Base-by-base conservation (phyloP, 2,797 vertebrate genomes). In the Glossophaga mutica region DNA sequence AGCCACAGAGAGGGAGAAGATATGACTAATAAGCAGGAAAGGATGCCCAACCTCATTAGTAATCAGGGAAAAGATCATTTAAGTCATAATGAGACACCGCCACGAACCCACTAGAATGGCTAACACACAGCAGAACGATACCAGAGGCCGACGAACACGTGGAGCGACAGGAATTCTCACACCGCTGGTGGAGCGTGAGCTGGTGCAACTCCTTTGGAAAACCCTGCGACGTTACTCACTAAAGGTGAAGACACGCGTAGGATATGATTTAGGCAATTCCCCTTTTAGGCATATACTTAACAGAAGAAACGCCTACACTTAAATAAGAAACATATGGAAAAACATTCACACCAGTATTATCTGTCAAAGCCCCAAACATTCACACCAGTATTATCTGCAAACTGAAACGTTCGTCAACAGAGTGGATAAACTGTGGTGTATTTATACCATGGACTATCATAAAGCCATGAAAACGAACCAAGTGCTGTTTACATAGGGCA, bases 301-400 rank as follows among this genome's bases (percentile, higher is more conserved):
- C n/a, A 95, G 39, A 96, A 95, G 39, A 96, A 92, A 87, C 70
- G 55, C n/a, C 67, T 74, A 24, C 21, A 37, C 21, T 42, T 6
- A 14, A 91, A 46, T 14, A 92, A 81, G 87, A 95, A 96, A 71
- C 10, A 94, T 11, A 68, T 1, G 34, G 26, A 76, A 87, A 78
- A 95, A 42, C 44, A 70, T 39, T 48, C 62, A 96, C 2, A 79
- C n/a, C 34, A 87, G 11, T 26, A 70, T 68, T 82, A 74, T 55
- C 48, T 78, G 14, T 55, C 62, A 88, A 87, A 50, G 34, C 6
- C 22, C 71, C 86, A 34, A 88, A 91, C 44, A 70, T 39, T 48
- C 62, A 96, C 2, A 79, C n/a, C 34, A 87, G 11, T 26, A 70
- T 68, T 82, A 74, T 55, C 0, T 22, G 16, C 12, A 90, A 91